Conservation (phyloP, 1,140 invertebrate species). For the Diabrotica virgifera region DNA sequence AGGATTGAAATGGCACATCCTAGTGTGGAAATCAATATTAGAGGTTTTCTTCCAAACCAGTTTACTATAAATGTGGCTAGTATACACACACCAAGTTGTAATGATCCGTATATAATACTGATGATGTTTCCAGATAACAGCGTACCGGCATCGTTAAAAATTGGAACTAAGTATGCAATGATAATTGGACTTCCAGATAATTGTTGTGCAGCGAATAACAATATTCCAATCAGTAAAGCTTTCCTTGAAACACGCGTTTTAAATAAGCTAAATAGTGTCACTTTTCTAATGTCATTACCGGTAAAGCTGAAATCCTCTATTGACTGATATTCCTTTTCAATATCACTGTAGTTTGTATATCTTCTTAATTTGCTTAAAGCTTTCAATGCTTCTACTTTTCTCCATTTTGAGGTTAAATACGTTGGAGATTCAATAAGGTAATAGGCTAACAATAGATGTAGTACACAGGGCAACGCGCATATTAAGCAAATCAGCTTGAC, state of each 20-base stretch:
- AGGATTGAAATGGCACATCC: background rate
- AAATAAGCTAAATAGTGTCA: background rate
- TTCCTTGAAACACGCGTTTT: background rate
- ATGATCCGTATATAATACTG: slow-evolving; percentile 6
- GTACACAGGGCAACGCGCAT: background rate
- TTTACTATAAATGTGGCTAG: background rate
- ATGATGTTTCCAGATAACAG: background rate
- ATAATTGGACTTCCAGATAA: background rate
- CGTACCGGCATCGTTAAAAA: slow-evolving; percentile 1
- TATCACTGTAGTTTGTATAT: background rate
- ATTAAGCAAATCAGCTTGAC: background rate
- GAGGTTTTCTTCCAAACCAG: slow-evolving; percentile 5
- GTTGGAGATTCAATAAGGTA: background rate
- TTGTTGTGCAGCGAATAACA: background rate
- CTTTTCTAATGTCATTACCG: background rate
- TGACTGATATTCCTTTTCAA: background rate
- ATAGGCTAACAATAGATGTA: background rate
- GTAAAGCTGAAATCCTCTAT: background rate
- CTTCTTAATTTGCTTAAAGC: background rate
- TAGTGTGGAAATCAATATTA: slow-evolving; percentile 6
- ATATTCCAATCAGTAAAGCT: background rate
- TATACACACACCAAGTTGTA: background rate
- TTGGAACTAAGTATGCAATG: background rate
- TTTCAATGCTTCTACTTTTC: background rate
- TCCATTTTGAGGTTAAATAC: background rate